Evolutionary conservation across 2,888 invertebrate species (phyloP).

Genomic region (Drosophila hamatofila): DNA sequence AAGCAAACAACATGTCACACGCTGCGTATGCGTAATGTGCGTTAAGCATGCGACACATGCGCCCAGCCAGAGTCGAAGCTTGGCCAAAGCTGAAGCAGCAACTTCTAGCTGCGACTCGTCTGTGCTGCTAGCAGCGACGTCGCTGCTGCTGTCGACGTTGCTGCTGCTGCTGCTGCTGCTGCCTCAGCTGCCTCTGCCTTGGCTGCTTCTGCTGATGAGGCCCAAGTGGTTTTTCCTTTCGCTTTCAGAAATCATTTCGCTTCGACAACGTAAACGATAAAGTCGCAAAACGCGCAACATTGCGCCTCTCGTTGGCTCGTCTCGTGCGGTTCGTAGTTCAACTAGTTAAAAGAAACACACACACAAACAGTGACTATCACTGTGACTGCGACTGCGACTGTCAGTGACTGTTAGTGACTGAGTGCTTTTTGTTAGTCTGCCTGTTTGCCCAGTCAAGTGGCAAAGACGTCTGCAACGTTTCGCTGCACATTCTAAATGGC

Average conservation of each 20-base stretch:
- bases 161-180: constrained; percentile 31
- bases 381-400: constrained; percentile 39
- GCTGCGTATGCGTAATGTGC: constrained; percentile 75
- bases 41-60: constrained; percentile 73
- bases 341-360: not conserved
- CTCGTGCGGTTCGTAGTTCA: constrained; percentile 72
- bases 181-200: constrained; percentile 23
- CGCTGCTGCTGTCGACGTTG: constrained; percentile 28
- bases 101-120: constrained; percentile 43
- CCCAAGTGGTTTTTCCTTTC: constrained; percentile 84
- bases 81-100: not conserved
- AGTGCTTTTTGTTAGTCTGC: constrained; percentile 47
- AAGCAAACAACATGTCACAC: constrained; percentile 62
- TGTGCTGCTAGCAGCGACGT: constrained; percentile 41
- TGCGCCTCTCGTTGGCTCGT: constrained; percentile 70
- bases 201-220: constrained; percentile 58
- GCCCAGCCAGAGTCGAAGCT: constrained; percentile 16
- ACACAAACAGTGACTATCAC: constrained; percentile 27
- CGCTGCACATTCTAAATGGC: constrained; percentile 83
- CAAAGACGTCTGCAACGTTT: constrained; percentile 75
- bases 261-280: constrained; percentile 84
- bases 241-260: constrained; percentile 85
- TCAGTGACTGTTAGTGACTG: constrained; percentile 29
- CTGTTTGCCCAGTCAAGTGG: constrained; percentile 63
- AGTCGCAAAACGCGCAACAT: constrained; percentile 84